Conservation (phyloP, 2,888 invertebrate species). For the Periphyllus acericola region DNA sequence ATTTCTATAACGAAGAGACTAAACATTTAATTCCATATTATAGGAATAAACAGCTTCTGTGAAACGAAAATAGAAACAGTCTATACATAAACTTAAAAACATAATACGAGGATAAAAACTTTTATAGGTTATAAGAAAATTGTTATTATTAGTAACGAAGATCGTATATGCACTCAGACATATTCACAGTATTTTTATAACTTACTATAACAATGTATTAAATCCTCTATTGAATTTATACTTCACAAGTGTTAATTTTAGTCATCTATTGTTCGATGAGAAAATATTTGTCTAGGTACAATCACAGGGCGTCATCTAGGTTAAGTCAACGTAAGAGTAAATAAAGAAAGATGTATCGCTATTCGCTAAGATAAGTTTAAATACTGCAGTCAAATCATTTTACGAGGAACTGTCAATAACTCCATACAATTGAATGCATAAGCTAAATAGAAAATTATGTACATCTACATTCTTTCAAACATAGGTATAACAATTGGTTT, state of each 20-base stretch:
- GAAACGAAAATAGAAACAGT: neutral
- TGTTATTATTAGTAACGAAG: conserved; percentile 6
- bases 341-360: neutral
- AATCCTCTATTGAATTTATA: neutral
- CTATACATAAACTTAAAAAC: neutral
- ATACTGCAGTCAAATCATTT: neutral
- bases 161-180: neutral
- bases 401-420: neutral
- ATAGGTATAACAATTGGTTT: neutral
- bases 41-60: neutral
- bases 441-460: neutral
- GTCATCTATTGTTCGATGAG: conserved; percentile 1
- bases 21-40: neutral
- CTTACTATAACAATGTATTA: neutral
- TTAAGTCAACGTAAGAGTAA: conserved; percentile 12
- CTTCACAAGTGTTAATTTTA: conserved; percentile 15
- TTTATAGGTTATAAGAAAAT: neutral
- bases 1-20: too few species aligned
- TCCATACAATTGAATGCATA: neutral
- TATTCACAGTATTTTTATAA: conserved; percentile 13
- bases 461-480: neutral
- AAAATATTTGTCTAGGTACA: conserved; percentile 10
- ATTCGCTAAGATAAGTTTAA: neutral
- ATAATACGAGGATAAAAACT: neutral
- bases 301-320: neutral